Percentiles rank a stretch among this genome's conserved stretches.
Evolutionary conservation across 2,888 invertebrate genomes (phyloP).

Genomic region (Germaria angustata): DNA sequence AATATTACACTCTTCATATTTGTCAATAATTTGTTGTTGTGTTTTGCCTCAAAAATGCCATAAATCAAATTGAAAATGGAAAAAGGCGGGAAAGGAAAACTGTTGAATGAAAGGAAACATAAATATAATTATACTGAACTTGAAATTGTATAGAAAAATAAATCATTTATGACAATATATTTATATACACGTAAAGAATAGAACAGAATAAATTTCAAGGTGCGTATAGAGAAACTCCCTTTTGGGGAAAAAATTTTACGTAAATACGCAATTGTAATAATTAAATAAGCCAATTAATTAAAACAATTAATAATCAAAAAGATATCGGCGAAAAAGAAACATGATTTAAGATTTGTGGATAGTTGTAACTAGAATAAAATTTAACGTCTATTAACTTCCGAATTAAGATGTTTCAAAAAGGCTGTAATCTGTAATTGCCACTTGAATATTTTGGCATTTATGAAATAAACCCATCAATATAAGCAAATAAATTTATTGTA

Average conservation of each 20-base stretch:
- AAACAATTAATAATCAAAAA: too few relatives aligned
- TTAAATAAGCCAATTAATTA: too few relatives aligned
- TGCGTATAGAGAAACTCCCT: neutral
- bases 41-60: conserved; percentile 7
- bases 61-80: conserved; percentile 23
- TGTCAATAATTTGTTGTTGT: conserved; percentile 24
- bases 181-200: neutral
- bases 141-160: neutral
- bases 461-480: too few relatives aligned
- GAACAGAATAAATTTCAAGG: neutral
- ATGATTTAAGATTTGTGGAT: too few relatives aligned
- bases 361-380: too few relatives aligned
- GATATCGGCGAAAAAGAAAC: too few relatives aligned
- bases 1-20: conserved; percentile 6
- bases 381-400: too few relatives aligned
- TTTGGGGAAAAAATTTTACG: neutral
- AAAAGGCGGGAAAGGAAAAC: neutral
- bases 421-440: too few relatives aligned
- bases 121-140: conserved; percentile 12
- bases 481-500: too few relatives aligned
- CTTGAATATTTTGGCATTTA: too few relatives aligned
- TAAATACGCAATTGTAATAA: too few relatives aligned
- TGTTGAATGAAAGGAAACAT: conserved; percentile 11
- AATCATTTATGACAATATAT: neutral
- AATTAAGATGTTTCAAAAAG: too few relatives aligned